Evolutionary conservation across 2,113 vertebrate genomes (phyloP).

Genomic region (Catagonus wagneri): DNA sequence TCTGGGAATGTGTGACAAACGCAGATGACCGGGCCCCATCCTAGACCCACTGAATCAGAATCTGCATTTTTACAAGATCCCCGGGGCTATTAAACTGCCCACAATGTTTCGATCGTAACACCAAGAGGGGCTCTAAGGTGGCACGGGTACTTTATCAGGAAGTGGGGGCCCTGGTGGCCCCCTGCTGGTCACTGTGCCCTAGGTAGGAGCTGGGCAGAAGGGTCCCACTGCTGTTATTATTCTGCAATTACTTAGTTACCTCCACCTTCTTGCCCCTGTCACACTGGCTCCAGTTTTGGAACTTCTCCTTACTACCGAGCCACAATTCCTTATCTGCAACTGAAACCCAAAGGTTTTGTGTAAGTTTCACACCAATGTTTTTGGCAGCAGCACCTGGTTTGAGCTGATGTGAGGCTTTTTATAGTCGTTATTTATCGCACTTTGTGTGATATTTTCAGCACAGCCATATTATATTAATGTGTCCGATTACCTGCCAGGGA

Average conservation of each 20-base stretch:
- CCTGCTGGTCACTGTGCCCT: neutral
- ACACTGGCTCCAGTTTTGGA: neutral
- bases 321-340: neutral
- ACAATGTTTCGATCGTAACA: neutral
- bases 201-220: neutral
- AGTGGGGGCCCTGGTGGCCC: neutral
- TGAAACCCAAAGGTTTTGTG: constrained; percentile 24
- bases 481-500: neutral
- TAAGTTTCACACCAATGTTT: neutral
- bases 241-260: neutral
- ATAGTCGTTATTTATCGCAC: constrained; percentile 52
- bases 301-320: neutral
- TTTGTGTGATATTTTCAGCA: constrained; percentile 34
- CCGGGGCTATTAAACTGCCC: neutral
- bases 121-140: neutral
- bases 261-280: neutral
- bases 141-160: neutral
- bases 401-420: constrained; percentile 47
- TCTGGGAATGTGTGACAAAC: neutral
- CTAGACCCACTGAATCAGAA: neutral
- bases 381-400: constrained; percentile 49
- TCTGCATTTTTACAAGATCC: neutral
- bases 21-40: neutral
- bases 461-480: constrained; percentile 43
- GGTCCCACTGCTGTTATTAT: neutral